These are phyloP conservation scores for Leucophenga montana DNA, from an alignment of 2,888 invertebrate species.

Conservation along the genomic window DNA sequence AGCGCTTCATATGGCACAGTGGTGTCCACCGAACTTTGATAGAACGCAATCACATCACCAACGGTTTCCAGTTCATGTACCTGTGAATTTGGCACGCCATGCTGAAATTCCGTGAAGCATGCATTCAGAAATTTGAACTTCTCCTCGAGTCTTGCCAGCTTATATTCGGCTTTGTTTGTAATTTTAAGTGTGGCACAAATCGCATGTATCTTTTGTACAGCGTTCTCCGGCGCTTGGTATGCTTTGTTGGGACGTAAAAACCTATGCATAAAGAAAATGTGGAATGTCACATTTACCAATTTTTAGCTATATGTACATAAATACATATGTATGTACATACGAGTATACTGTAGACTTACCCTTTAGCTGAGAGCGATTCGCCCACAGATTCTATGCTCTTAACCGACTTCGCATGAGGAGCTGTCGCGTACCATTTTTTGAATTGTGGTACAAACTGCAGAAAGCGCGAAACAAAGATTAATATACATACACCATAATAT, in stretches of 20 bases:
- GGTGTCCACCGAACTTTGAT: conserved; percentile 80
- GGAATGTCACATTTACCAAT: no score
- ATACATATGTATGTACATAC: neutral
- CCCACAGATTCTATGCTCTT: conserved; percentile 75
- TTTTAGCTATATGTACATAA: neutral
- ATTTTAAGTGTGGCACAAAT: conserved; percentile 78
- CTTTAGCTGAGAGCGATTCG: conserved; percentile 80
- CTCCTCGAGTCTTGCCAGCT: conserved; percentile 55
- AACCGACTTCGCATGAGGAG: conserved; percentile 64
- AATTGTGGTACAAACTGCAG: conserved; percentile 41
- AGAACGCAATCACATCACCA: conserved; percentile 82
- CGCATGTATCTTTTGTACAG: conserved; percentile 76
- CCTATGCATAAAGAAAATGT: conserved; percentile 73
- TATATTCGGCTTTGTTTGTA: conserved; percentile 69
- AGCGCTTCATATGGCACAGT: conserved; percentile 83
- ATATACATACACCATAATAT: neutral
- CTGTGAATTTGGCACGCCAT: conserved; percentile 87
- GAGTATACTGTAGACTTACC: no score
- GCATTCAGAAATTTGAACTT: conserved; percentile 82
- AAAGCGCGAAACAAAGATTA: neutral
- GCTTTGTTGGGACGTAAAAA: conserved; percentile 83
- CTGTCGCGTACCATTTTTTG: conserved; percentile 61
- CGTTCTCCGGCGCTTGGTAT: conserved; percentile 83
- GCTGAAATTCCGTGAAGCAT: conserved; percentile 82
- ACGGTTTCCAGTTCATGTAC: conserved; percentile 84